Evolutionary conservation across 2,888 invertebrate species (phyloP).

Genomic region (Synergus umbraculus): DNA sequence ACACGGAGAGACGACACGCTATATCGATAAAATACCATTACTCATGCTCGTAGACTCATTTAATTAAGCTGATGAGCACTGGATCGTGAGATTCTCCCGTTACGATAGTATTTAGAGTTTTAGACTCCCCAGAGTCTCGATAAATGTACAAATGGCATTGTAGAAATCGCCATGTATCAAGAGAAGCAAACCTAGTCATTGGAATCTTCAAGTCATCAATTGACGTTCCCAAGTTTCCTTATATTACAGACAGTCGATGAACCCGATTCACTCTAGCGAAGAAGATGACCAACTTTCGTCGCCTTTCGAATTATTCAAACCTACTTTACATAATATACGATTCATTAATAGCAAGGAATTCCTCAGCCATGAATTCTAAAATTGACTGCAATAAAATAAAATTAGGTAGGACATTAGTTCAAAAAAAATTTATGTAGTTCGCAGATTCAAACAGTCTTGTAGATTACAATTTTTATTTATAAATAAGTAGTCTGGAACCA

Average conservation of each 20-base stretch:
- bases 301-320: constrained; percentile 52
- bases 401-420: background rate
- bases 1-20: background rate
- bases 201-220: background rate
- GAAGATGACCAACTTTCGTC: constrained; percentile 56
- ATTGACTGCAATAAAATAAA: background rate
- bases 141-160: constrained; percentile 21
- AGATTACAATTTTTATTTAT: too few species aligned
- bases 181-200: background rate
- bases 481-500: too few species aligned
- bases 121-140: constrained; percentile 26
- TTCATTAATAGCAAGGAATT: background rate
- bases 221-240: background rate
- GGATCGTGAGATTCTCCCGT: constrained; percentile 31
- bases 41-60: background rate
- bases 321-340: constrained; percentile 56
- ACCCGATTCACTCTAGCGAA: constrained; percentile 46
- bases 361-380: background rate
- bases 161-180: constrained; percentile 28
- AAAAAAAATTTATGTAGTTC: too few species aligned
- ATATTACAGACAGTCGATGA: constrained; percentile 38
- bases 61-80: constrained; percentile 22
- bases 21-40: constrained; percentile 20
- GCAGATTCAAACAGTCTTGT: too few species aligned
- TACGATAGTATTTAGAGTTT: constrained; percentile 2